phyloP scores from a whole-genome alignment of 1,140 invertebrate genomes.

The Drosophila willistoni region DNA sequence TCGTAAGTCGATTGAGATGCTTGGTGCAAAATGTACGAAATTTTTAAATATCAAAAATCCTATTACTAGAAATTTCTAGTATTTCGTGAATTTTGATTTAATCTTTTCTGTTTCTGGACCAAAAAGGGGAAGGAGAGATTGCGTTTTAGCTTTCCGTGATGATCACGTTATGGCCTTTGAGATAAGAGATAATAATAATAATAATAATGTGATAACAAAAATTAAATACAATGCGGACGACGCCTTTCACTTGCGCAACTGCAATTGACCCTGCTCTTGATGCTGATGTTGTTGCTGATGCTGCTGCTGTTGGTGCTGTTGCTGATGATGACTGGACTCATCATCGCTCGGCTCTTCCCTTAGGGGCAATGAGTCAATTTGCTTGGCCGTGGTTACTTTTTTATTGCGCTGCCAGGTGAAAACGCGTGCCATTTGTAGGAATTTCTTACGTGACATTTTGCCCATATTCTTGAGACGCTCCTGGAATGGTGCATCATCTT shows the following conservation, averaged over 20 bases:
- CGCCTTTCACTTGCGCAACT: conserved; percentile 56
- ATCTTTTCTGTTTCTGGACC: conserved; percentile 18
- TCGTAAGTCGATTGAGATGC: neutral
- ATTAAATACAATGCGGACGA: conserved; percentile 23
- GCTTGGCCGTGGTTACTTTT: conserved; percentile 86
- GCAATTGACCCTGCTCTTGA: conserved; percentile 52
- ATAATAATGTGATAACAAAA: conserved; percentile 49
- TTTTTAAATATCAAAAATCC: neutral
- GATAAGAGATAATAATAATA: conserved; percentile 67
- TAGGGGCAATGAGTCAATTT: conserved; percentile 85
- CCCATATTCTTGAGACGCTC: conserved; percentile 94
- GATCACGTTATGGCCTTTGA: conserved; percentile 71
- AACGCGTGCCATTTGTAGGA: conserved; percentile 90
- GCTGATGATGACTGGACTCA: conserved; percentile 82
- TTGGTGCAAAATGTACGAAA: neutral
- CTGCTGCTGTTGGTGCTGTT: conserved; percentile 46
- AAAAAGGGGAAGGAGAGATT: conserved; percentile 39
- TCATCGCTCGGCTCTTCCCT: conserved; percentile 87
- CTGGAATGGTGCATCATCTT: conserved; percentile 91
- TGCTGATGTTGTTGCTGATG: conserved; percentile 35
- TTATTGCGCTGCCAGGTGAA: conserved; percentile 89
- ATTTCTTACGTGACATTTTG: conserved; percentile 93
- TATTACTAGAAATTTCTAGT: neutral
- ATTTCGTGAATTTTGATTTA: conserved; percentile 1
- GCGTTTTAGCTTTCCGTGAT: conserved; percentile 52